phyloP scores from a whole-genome alignment of 1,140 invertebrate genomes.

The Cyphomyrmex costatus region DNA sequence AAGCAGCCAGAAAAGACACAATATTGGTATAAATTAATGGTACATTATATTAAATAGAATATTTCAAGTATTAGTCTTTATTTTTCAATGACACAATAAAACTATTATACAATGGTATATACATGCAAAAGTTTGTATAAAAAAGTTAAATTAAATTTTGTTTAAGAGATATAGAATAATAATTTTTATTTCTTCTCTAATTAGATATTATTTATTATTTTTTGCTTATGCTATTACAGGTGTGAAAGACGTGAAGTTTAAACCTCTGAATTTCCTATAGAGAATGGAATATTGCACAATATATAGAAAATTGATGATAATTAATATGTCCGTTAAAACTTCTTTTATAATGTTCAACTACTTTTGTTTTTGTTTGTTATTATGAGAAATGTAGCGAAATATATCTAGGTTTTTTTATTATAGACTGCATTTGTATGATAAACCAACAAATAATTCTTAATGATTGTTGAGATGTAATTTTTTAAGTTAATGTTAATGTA shows the following conservation, averaged over 20 bases:
- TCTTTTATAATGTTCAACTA: neutral
- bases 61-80: neutral
- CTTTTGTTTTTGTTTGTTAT: neutral
- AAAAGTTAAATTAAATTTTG: neutral
- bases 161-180: neutral
- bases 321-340: neutral
- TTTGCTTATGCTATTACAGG: neutral
- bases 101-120: neutral
- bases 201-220: slow-evolving; percentile 12
- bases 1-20: neutral
- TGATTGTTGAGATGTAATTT: too few relatives aligned
- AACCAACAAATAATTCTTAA: neutral
- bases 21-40: neutral
- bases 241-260: neutral
- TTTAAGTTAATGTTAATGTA: too few relatives aligned
- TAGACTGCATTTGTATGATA: neutral
- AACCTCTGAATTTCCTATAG: neutral
- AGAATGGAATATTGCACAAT: neutral
- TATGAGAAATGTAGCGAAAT: neutral
- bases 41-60: neutral
- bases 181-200: neutral
- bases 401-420: neutral
- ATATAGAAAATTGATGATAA: neutral
- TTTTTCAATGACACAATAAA: neutral
- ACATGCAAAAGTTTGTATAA: neutral